A percentile compares a stretch with the other conserved stretches of the same genome.
These are phyloP conservation scores for Drosophila limbata DNA, from an alignment of 2,888 invertebrate genomes.

Conservation along the genomic window DNA sequence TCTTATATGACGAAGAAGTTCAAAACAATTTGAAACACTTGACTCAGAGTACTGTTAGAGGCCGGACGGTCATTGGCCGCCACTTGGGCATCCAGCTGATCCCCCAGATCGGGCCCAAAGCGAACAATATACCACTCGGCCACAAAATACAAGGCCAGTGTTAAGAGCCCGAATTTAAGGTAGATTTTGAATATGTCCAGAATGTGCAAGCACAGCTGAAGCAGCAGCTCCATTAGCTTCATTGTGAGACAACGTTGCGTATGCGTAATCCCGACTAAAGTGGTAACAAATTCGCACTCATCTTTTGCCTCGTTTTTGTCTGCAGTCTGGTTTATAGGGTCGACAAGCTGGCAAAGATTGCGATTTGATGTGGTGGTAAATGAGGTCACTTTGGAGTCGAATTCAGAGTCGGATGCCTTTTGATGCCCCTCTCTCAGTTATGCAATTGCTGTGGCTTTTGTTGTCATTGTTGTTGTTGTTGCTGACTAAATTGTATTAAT, in stretches of 20 bases:
- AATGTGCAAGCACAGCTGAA: constrained; percentile 61
- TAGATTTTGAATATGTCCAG: constrained; percentile 81
- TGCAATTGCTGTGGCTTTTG: constrained; percentile 52
- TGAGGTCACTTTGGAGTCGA: constrained; percentile 51
- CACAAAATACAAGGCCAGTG: constrained; percentile 77
- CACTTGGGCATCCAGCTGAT: constrained; percentile 62
- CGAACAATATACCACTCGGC: constrained; percentile 83
- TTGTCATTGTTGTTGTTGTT: constrained; percentile 23
- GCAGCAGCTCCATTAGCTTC: constrained; percentile 65
- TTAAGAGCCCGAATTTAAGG: constrained; percentile 81
- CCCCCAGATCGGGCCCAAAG: constrained; percentile 74
- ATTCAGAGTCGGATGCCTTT: constrained; percentile 7
- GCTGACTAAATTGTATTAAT: constrained; percentile 41
- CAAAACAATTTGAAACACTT: constrained; percentile 67
- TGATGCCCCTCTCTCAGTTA: constrained; percentile 18
- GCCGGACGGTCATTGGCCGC: constrained; percentile 42
- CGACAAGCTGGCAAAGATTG: constrained; percentile 54
- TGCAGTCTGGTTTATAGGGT: constrained; percentile 28
- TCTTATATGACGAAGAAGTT: constrained; percentile 69
- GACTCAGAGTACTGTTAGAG: constrained; percentile 69
- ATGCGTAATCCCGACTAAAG: background rate
- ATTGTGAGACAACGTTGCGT: constrained; percentile 28
- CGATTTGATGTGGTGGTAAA: constrained; percentile 59
- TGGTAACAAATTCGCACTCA: constrained; percentile 1
- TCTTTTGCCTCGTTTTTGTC: background rate